Conservation (phyloP, 2,888 invertebrate genomes). For the Cactoblastis cactorum region DNA sequence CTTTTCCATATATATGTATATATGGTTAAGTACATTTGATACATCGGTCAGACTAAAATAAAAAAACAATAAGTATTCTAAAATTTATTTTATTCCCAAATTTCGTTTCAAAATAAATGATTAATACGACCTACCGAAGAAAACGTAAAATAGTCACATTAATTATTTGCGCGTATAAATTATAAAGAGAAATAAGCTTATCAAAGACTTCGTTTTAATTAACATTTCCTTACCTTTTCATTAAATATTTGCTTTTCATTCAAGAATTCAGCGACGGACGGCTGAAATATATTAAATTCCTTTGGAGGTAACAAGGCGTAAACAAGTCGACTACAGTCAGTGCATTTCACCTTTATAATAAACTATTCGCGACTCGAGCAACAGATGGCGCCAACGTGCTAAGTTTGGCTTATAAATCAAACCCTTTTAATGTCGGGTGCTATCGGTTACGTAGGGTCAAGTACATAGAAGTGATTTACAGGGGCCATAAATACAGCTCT, state of each 20-base stretch:
- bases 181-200: not conserved
- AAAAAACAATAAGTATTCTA: too few species aligned
- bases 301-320: not conserved
- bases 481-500: conserved; percentile 63
- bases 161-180: too few species aligned
- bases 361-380: conserved; percentile 57
- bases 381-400: conserved; percentile 72
- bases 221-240: not conserved
- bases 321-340: conserved; percentile 21
- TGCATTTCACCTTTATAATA: conserved; percentile 58
- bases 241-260: not conserved
- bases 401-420: conserved; percentile 72
- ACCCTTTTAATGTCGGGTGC: conserved; percentile 71
- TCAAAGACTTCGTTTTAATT: not conserved
- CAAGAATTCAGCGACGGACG: not conserved
- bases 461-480: conserved; percentile 71
- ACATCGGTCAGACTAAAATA: too few species aligned
- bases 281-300: conserved; percentile 1
- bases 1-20: too few species aligned
- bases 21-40: too few species aligned
- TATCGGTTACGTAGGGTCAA: conserved; percentile 68
- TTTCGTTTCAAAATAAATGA: too few species aligned
- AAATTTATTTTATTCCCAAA: too few species aligned
- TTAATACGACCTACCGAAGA: too few species aligned
- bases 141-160: too few species aligned